Conservation (phyloP, 2,888 invertebrate genomes). For the Eristalis tenax region DNA sequence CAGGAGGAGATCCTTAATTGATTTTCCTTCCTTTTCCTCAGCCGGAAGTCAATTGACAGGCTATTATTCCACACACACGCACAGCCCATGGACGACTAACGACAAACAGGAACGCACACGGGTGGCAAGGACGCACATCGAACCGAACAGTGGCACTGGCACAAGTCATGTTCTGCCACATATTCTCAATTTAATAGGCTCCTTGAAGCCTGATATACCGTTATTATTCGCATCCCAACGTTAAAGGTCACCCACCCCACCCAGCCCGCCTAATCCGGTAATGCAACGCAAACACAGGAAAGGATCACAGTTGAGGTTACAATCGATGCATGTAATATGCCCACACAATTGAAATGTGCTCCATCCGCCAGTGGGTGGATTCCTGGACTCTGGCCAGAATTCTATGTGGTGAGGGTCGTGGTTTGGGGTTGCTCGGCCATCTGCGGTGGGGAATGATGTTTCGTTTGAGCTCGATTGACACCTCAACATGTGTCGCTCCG, state of each 20-base stretch:
- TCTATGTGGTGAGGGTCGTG: not conserved
- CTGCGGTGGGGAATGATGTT: not conserved
- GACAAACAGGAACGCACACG: not conserved
- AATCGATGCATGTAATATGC: conserved; percentile 67
- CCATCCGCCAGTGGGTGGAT: not conserved
- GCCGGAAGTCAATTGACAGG: conserved; percentile 66
- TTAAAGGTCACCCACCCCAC: conserved; percentile 53
- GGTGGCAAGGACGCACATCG: not conserved
- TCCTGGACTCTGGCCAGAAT: not conserved
- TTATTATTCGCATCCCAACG: conserved; percentile 62
- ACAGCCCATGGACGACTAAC: not conserved
- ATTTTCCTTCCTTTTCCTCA: conserved; percentile 64
- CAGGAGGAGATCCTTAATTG: conserved; percentile 54
- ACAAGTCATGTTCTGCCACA: conserved; percentile 46
- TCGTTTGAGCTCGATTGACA: conserved; percentile 26
- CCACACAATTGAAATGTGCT: conserved; percentile 35
- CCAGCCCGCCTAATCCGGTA: conserved; percentile 39
- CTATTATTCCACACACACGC: conserved; percentile 50
- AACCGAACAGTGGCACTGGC: not conserved
- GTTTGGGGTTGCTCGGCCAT: not conserved
- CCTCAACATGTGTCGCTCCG: conserved; percentile 61
- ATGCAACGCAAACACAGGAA: conserved; percentile 67
- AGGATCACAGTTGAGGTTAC: conserved; percentile 66
- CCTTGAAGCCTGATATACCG: conserved; percentile 59
- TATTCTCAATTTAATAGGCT: conserved; percentile 50